phyloP scores from a whole-genome alignment of 2,113 vertebrate species.

The Eira barbara region DNA sequence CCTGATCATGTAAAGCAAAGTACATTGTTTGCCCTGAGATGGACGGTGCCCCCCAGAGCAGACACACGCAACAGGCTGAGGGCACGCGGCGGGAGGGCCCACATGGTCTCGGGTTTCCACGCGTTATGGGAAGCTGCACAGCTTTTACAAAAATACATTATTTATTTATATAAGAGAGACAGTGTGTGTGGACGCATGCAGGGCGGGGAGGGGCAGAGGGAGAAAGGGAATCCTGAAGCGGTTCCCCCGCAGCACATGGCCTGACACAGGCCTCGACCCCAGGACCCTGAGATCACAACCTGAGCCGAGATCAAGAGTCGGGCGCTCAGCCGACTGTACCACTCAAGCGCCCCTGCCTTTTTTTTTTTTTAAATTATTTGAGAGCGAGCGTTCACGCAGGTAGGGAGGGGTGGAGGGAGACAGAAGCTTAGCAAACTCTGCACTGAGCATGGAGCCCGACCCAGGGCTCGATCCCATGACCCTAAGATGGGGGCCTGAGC shows the following conservation, averaged over 20 bases:
- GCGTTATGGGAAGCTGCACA: background rate
- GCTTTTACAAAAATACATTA: background rate
- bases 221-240: background rate
- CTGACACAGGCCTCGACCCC: background rate
- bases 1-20: background rate
- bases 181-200: background rate
- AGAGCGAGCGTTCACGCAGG: background rate
- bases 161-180: background rate
- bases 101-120: background rate
- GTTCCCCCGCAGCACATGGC: background rate
- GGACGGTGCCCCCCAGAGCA: background rate
- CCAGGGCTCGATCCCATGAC: background rate
- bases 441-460: background rate
- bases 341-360: background rate
- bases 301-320: background rate
- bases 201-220: too few relatives aligned
- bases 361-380: background rate
- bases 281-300: background rate
- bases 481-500: background rate
- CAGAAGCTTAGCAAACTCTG: background rate
- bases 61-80: background rate
- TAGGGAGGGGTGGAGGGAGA: background rate
- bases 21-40: background rate
- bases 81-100: background rate
- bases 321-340: background rate